Evolutionary conservation across 2,797 vertebrate species (phyloP).

Genomic region (Tenualosa thibaudeaui): DNA sequence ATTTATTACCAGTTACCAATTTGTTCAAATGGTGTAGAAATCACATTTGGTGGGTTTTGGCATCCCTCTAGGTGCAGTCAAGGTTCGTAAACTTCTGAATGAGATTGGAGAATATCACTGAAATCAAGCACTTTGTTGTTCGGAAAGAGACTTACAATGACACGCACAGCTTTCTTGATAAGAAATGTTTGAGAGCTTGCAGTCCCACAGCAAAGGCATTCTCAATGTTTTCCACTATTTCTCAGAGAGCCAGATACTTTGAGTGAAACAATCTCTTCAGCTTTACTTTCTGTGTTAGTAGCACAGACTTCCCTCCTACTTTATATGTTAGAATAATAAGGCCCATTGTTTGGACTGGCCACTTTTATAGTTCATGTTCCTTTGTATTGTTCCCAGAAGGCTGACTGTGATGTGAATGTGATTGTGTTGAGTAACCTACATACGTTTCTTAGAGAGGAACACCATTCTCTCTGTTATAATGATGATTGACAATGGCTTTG

Average conservation of each 20-base stretch:
- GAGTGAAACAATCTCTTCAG: background rate
- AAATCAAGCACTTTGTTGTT: background rate
- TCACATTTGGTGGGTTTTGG: constrained; percentile 20
- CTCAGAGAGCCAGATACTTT: background rate
- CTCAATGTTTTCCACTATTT: background rate
- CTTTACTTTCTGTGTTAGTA: background rate
- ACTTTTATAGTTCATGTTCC: no score
- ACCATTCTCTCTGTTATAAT: no score
- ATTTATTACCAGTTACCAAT: constrained; percentile 17
- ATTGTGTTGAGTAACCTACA: no score
- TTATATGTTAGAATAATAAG: background rate
- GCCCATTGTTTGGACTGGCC: no score
- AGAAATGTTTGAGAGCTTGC: constrained; percentile 1
- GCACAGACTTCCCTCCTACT: background rate
- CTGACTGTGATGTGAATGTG: no score
- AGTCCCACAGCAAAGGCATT: background rate
- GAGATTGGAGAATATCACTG: background rate
- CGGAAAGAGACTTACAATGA: background rate
- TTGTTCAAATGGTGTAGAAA: constrained; percentile 12
- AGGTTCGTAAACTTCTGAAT: constrained; percentile 14
- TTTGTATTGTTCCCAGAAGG: no score
- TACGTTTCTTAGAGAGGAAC: no score
- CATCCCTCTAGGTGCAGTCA: background rate
- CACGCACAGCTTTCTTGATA: background rate
- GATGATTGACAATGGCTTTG: no score